Evolutionary conservation across 92 coral and sea anemone genomes (phyloP).

Genomic region (Muricea muricata): DNA sequence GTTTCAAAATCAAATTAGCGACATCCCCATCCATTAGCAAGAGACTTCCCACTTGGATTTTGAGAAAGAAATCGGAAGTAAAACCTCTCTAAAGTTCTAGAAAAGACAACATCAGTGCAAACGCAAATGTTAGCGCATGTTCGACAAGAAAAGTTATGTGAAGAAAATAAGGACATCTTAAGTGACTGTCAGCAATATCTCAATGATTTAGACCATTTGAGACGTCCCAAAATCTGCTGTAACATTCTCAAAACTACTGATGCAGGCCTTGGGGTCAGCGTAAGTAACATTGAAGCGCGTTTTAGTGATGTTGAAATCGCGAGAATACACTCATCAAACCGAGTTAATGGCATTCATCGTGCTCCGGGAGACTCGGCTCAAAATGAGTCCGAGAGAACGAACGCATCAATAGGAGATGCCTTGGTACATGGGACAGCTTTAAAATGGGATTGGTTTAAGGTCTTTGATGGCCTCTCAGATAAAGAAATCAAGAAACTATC

Average conservation of each 20-base stretch:
- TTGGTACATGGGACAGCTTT: conserved; percentile 55
- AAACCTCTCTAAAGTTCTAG: not conserved
- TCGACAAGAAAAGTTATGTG: conserved; percentile 54
- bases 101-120: not conserved
- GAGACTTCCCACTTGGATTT: conserved; percentile 40
- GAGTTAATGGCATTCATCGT: conserved; percentile 43
- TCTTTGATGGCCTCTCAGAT: no score
- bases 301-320: conserved; percentile 53
- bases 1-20: conserved; percentile 54
- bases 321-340: conserved; percentile 40
- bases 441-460: conserved; percentile 56
- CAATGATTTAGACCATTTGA: conserved; percentile 21
- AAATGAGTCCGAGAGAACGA: conserved; percentile 52
- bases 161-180: conserved; percentile 47
- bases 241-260: conserved; percentile 63
- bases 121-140: conserved; percentile 32
- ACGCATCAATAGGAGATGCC: conserved; percentile 63
- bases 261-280: conserved; percentile 54
- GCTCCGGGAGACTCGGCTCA: conserved; percentile 53
- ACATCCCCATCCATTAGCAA: conserved; percentile 24
- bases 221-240: conserved; percentile 39
- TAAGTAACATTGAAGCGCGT: conserved; percentile 49
- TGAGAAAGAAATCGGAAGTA: not conserved
- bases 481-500: conserved; percentile 53
- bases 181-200: conserved; percentile 42